A percentile compares a stretch with the other conserved stretches of the same genome.
Conservation (phyloP, 1,140 invertebrate genomes). For the Drosophila nigrodunni region DNA sequence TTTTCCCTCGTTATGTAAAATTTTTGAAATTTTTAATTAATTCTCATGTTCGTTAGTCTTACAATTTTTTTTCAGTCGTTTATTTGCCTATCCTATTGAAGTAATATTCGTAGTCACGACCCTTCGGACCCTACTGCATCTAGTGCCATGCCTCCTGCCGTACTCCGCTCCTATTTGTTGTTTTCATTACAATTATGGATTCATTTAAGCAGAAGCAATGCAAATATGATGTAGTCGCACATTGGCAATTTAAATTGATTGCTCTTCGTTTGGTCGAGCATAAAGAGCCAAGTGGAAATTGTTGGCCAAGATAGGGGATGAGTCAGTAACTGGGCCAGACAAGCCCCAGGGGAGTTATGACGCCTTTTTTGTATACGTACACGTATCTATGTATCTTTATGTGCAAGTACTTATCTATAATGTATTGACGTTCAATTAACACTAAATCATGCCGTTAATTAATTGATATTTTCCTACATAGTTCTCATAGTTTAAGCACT, state of each 20-base stretch:
- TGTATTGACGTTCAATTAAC: constrained; percentile 62
- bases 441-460: constrained; percentile 74
- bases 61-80: constrained; percentile 36
- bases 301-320: neutral
- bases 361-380: neutral
- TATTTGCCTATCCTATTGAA: constrained; percentile 57
- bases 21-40: constrained; percentile 8
- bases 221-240: constrained; percentile 65
- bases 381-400: constrained; percentile 7
- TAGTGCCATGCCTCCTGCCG: neutral
- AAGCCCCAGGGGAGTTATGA: constrained; percentile 6
- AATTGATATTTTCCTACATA: constrained; percentile 53
- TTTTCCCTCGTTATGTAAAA: too few relatives aligned
- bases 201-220: constrained; percentile 81
- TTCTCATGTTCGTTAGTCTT: constrained; percentile 49
- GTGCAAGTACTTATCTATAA: constrained; percentile 12
- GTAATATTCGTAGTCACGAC: constrained; percentile 61
- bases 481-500: neutral
- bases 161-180: constrained; percentile 29
- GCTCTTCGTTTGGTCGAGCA: constrained; percentile 35
- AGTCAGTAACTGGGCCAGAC: constrained; percentile 5
- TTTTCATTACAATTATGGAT: constrained; percentile 62
- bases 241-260: constrained; percentile 74
- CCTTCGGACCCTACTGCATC: constrained; percentile 1
- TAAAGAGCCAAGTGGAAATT: neutral